Conservation (phyloP, 2,797 vertebrate species). For the Selene dorsalis region DNA sequence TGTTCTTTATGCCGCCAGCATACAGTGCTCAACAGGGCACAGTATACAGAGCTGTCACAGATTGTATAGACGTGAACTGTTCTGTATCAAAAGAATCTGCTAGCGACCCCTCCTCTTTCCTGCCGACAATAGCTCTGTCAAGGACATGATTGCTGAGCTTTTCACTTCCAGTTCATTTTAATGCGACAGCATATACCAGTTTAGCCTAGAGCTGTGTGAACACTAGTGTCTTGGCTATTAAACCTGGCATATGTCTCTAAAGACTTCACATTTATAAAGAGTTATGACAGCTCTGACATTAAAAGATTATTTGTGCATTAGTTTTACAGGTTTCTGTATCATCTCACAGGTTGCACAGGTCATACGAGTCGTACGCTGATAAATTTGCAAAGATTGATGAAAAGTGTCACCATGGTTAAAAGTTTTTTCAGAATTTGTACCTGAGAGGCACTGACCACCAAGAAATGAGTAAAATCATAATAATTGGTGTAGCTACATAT, state of each 20-base stretch:
- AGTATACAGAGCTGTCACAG: constrained; percentile 64
- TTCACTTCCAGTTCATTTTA: constrained; percentile 44
- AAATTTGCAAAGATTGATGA: too few species aligned
- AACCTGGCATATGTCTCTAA: constrained; percentile 13
- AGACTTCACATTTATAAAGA: constrained; percentile 23
- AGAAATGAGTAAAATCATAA: neutral
- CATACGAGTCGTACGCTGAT: too few species aligned
- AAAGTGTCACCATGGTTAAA: too few species aligned
- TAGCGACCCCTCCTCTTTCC: constrained; percentile 36
- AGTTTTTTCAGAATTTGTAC: too few species aligned
- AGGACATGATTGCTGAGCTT: constrained; percentile 25
- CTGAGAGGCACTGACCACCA: neutral
- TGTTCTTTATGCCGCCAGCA: constrained; percentile 37
- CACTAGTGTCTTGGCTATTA: constrained; percentile 19
- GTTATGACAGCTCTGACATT: neutral
- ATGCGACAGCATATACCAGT: constrained; percentile 45
- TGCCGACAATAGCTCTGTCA: constrained; percentile 46
- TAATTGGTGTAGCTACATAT: neutral
- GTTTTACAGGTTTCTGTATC: neutral
- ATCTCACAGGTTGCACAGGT: neutral
- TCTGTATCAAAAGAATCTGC: constrained; percentile 41
- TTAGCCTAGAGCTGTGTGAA: constrained; percentile 22
- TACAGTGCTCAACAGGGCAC: constrained; percentile 26
- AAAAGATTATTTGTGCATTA: neutral
- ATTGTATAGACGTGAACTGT: constrained; percentile 43